These are phyloP conservation scores for Holacanthella duospinosa DNA, from an alignment of 2,888 invertebrate genomes.

Conservation along the genomic window DNA sequence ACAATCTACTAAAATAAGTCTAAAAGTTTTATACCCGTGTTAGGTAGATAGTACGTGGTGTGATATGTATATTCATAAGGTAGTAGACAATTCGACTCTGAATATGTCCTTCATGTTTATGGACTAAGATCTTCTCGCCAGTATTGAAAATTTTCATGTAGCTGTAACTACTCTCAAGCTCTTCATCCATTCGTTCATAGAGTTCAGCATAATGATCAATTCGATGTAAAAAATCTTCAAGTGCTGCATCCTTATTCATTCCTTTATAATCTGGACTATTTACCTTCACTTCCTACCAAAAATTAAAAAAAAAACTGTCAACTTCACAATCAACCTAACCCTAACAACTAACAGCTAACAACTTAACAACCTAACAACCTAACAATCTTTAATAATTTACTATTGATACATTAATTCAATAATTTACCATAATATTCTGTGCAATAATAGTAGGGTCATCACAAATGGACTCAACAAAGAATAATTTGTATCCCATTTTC, in stretches of 20 bases:
- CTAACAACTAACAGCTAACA: no score
- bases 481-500: slow-evolving; percentile 79
- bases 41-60: slow-evolving; percentile 92
- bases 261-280: slow-evolving; percentile 95
- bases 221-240: slow-evolving; percentile 70
- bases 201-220: slow-evolving; percentile 92
- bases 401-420: no score
- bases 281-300: slow-evolving; percentile 86
- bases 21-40: slow-evolving; percentile 82
- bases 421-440: slow-evolving; percentile 88
- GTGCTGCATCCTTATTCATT: slow-evolving; percentile 84
- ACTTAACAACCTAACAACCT: no score
- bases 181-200: slow-evolving; percentile 86
- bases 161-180: slow-evolving; percentile 66
- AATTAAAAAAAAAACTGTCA: no score
- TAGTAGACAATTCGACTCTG: slow-evolving; percentile 96
- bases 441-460: slow-evolving; percentile 93
- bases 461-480: slow-evolving; percentile 92
- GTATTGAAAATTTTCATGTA: slow-evolving; percentile 97
- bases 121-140: slow-evolving; percentile 72
- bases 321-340: no score
- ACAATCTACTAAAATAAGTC: background rate
- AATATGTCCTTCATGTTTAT: slow-evolving; percentile 92
- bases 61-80: slow-evolving; percentile 98
- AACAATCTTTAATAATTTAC: no score